Percentiles rank a stretch among this genome's conserved stretches.
phyloP scores from a whole-genome alignment of 2,113 vertebrate genomes.

The Entomyzon cyanotis region DNA sequence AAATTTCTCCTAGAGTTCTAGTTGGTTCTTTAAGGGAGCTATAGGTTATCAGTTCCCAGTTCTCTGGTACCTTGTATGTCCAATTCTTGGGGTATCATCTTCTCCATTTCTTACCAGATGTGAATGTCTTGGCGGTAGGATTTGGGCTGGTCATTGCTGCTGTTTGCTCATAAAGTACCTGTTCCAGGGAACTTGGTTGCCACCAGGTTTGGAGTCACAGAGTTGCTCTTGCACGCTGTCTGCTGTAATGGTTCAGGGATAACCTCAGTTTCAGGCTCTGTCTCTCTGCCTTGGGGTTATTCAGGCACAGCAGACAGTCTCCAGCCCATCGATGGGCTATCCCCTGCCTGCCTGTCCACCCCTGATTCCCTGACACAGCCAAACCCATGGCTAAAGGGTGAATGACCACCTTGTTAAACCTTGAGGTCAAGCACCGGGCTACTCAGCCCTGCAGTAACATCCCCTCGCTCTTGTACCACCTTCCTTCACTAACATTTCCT shows the following conservation, averaged over 20 bases:
- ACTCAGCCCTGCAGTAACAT: neutral
- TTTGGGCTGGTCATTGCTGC: neutral
- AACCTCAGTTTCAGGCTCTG: neutral
- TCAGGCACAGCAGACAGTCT: neutral
- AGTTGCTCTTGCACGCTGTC: neutral
- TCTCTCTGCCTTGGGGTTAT: neutral
- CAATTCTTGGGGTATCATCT: neutral
- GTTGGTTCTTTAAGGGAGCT: neutral
- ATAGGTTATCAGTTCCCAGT: rapidly evolving
- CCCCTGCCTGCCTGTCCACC: neutral
- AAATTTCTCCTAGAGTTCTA: neutral
- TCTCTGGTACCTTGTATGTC: rapidly evolving
- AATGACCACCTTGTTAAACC: neutral
- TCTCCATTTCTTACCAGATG: neutral
- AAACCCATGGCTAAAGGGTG: neutral
- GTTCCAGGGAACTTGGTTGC: neutral
- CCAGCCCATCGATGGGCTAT: rapidly evolving
- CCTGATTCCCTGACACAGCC: neutral
- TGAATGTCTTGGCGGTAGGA: neutral
- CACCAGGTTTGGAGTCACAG: neutral
- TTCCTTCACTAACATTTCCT: neutral
- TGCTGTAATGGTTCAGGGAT: neutral
- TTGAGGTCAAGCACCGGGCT: no score
- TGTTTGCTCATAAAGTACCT: neutral
- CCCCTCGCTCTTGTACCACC: neutral